Percentiles rank a stretch among this genome's conserved stretches.
phyloP scores from a whole-genome alignment of 1,140 invertebrate species.

The Rhopalosiphum padi region DNA sequence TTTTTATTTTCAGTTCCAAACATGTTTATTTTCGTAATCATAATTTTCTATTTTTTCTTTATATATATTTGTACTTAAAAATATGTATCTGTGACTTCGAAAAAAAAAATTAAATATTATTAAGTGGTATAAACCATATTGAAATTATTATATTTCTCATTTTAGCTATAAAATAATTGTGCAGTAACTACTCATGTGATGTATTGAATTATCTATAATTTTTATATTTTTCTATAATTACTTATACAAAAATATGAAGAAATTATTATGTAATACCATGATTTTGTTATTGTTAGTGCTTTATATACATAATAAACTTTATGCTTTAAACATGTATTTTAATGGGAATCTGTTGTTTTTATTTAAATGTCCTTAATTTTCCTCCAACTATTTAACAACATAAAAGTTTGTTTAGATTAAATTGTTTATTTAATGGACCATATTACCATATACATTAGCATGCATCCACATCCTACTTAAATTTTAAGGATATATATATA shows the following conservation, averaged over 20 bases:
- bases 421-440: no score
- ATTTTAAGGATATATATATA: no score
- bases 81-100: constrained; percentile 29
- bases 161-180: constrained; percentile 37
- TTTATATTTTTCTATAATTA: constrained; percentile 21
- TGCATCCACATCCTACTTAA: no score
- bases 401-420: no score
- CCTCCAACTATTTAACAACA: background rate
- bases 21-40: constrained; percentile 38
- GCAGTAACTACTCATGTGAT: constrained; percentile 29
- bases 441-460: no score
- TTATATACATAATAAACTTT: constrained; percentile 34
- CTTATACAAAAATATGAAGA: constrained; percentile 18
- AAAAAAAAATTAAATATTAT: background rate
- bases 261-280: constrained; percentile 31
- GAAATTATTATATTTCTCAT: constrained; percentile 20
- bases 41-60: constrained; percentile 51
- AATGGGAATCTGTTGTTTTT: constrained; percentile 25
- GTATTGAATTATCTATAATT: constrained; percentile 48
- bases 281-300: constrained; percentile 50
- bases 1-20: constrained; percentile 43
- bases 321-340: constrained; percentile 30
- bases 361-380: constrained; percentile 29
- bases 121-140: constrained; percentile 9
- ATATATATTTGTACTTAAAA: constrained; percentile 40